A percentile compares a stretch with the other conserved stretches of the same genome.
phyloP scores from a whole-genome alignment of 2,113 vertebrate species.

The Hemicordylus capensis region DNA sequence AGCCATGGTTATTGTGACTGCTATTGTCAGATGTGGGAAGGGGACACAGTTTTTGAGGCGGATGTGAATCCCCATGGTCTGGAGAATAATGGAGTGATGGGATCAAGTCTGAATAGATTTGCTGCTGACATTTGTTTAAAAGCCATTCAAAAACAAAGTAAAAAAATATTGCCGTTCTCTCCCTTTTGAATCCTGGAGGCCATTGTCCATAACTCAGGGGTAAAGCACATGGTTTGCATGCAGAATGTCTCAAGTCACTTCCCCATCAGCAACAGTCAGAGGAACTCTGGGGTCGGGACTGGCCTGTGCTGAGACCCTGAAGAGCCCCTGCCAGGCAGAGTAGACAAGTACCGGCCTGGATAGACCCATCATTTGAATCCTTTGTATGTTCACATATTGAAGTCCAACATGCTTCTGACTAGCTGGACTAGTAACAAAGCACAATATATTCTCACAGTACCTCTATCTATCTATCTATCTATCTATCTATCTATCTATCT shows the following conservation, averaged over 20 bases:
- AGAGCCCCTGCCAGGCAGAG: neutral
- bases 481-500: no score
- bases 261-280: neutral
- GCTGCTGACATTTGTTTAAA: neutral
- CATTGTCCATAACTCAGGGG: neutral
- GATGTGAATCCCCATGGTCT: neutral
- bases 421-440: neutral
- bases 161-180: neutral
- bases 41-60: neutral
- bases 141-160: neutral
- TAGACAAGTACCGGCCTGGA: neutral
- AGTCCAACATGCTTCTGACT: neutral
- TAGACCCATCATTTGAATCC: neutral
- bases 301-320: neutral
- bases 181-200: neutral
- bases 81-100: neutral
- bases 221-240: neutral
- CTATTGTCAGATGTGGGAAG: neutral
- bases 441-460: neutral
- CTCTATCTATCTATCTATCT: no score
- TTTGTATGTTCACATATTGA: no score
- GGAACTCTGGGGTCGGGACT: neutral
- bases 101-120: neutral
- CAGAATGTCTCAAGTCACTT: neutral
- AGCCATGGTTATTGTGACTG: neutral